Base-by-base conservation (phyloP, 2,888 invertebrate species). In the Cryptophagus acutangulus region DNA sequence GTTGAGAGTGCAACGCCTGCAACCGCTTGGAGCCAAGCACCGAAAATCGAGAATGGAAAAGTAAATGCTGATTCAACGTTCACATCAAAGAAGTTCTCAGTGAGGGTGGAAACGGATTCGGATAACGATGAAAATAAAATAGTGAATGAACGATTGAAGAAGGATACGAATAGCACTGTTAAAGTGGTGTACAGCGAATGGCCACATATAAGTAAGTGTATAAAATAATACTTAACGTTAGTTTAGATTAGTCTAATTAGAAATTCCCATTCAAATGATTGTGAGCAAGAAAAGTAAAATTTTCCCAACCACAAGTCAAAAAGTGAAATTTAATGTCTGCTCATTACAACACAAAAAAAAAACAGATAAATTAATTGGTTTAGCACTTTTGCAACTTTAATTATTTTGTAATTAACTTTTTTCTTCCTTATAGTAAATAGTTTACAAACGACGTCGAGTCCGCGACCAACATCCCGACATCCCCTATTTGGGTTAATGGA, bases 381-480 rank as follows among this genome's bases (percentile, higher is more conserved):
- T n/a, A n/a, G n/a, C n/a, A n/a, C n/a, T n/a, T n/a, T n/a, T n/a
- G n/a, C n/a, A n/a, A n/a, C n/a, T n/a, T n/a, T n/a, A n/a, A n/a
- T n/a, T n/a, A n/a, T n/a, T n/a, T n/a, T n/a, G n/a, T n/a, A n/a
- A n/a, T n/a, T n/a, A n/a, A n/a, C n/a, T n/a, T n/a, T n/a, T n/a
- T n/a, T n/a, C n/a, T 26, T 8, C 12, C 4, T 54, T 57, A 73
- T 70, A 79, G 79, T 79, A 59, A 79, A 79, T 58, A 74, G 76
- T 55, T 64, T 79, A 58, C 74, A 74, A 60, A 72, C 65, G 3
- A 57, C 57, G 4, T 33, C 38, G 16, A 63, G 63, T 37, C 48
- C 59, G 69, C 60, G 63, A 52, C 54, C 69, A 57, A 56, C 71
- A 41, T 58, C 72, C 58, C 58, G 70, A 52, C 65, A 72, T 69